Base-by-base conservation (phyloP, 2,888 invertebrate genomes). In the Noctua pronuba region DNA sequence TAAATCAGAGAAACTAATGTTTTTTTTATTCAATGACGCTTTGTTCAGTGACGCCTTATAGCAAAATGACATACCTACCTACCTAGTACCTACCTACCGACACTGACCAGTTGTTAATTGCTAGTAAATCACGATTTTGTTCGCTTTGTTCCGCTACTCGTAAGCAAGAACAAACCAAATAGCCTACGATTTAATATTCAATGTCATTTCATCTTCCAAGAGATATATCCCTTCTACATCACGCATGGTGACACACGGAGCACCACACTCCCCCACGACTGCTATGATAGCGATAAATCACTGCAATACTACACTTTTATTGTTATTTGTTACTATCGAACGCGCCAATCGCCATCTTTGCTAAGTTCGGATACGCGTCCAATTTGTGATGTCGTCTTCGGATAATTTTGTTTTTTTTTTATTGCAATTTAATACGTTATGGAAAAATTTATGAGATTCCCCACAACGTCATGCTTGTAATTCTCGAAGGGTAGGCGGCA, bases 251-350 rank as follows among this genome's bases (percentile, higher is more conserved):
- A 69, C 75, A 44, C 79, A 28, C 41, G 46, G 21, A 80, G 80
- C 35, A 38, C 49, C 35, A 31, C 60, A 55, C 52, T 77, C 80
- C 80, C 81, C 66, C 49, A 55, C 11, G 13, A 28, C 65, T 41
- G 41, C 65, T n/a, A 41, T 64, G 41, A 21, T 6, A 35, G 11
- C 11, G n/a, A 72, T 81, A 81, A 81, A 81, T 81, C 81, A 68
- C 77, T 55, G 55, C 38, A 67, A 13, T 71, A 55, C 38, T 73
- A 66, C 65, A 58, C 58, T 77, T 71, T 68, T 72, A 81, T 81
- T 77, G 77, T 72, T 71, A 64, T 67, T 80, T 46, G 77, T 77
- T 35, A n/a, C 44, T 81, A 81, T 68, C 55, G 55, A 35, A n/a
- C 44, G 80, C 71, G 46, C 44, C 28, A 68, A 58, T 77, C 77